These are phyloP conservation scores for Papilio protenor DNA, from an alignment of 2,888 invertebrate species.

Conservation along the genomic window DNA sequence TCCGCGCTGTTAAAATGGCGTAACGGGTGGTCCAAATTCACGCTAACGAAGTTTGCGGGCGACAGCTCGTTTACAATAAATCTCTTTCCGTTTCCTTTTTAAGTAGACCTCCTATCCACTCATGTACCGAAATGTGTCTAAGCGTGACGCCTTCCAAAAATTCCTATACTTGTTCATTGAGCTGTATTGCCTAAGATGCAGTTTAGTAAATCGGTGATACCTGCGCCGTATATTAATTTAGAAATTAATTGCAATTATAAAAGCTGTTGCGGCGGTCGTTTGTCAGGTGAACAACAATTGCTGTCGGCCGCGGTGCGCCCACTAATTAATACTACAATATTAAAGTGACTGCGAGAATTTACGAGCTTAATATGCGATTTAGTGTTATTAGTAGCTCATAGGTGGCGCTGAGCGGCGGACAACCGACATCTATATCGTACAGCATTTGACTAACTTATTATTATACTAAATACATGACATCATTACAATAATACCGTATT, in stretches of 20 bases:
- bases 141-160: too few species aligned
- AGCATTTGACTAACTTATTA: not conserved
- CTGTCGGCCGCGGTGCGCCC: slow-evolving; percentile 37
- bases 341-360: slow-evolving; percentile 51
- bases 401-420: slow-evolving; percentile 5
- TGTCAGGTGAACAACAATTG: slow-evolving; percentile 38
- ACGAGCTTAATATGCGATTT: slow-evolving; percentile 52
- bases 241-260: slow-evolving; percentile 40
- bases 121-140: not conserved
- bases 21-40: too few species aligned
- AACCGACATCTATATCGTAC: not conserved
- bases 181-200: not conserved
- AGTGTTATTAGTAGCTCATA: slow-evolving; percentile 33
- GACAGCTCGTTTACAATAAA: not conserved
- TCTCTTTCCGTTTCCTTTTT: not conserved
- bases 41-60: too few species aligned
- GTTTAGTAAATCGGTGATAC: not conserved
- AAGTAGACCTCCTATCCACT: not conserved
- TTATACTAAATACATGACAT: not conserved
- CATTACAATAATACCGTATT: too few species aligned
- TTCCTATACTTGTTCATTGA: not conserved
- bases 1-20: too few species aligned
- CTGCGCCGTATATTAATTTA: slow-evolving; percentile 21
- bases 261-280: slow-evolving; percentile 28
- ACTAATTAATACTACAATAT: slow-evolving; percentile 51